A percentile compares a stretch with the other conserved stretches of the same genome.
These are phyloP conservation scores for Dynastes tityus DNA, from an alignment of 2,888 invertebrate species.

Conservation along the genomic window DNA sequence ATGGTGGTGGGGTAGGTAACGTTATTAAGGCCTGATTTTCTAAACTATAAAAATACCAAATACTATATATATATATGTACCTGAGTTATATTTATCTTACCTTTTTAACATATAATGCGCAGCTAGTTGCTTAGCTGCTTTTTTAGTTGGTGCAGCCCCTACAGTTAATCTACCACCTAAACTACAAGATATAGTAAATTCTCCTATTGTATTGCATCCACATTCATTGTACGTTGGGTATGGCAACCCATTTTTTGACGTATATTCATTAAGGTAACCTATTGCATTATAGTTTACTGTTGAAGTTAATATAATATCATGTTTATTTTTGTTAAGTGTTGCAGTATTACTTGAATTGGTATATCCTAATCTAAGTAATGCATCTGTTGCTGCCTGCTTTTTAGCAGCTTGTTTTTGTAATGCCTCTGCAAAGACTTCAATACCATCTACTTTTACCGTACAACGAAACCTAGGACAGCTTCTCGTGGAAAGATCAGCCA, in stretches of 20 bases:
- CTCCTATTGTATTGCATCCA: not conserved
- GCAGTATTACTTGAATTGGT: not conserved
- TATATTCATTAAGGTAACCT: constrained; percentile 30
- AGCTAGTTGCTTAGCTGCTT: constrained; percentile 19
- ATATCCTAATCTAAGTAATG: not conserved
- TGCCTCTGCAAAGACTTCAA: not conserved
- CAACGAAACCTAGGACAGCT: not conserved
- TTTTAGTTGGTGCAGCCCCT: constrained; percentile 8
- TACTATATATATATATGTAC: not conserved
- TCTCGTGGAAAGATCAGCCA: constrained; percentile 3
- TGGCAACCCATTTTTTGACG: not conserved
- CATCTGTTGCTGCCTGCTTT: constrained; percentile 15
- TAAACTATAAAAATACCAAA: not conserved
- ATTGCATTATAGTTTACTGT: constrained; percentile 19
- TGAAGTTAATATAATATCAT: not conserved
- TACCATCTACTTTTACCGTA: constrained; percentile 12
- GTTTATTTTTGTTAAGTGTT: not conserved
- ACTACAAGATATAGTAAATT: constrained; percentile 17
- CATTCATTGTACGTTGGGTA: constrained; percentile 12
- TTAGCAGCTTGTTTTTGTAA: constrained; percentile 25
- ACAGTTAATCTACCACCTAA: not conserved
- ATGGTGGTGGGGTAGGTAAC: not conserved
- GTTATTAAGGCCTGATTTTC: not conserved
- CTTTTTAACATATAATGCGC: constrained; percentile 24
- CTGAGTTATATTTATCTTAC: not conserved